Conservation (phyloP, 2,113 vertebrate genomes). For the Scomber japonicus region DNA sequence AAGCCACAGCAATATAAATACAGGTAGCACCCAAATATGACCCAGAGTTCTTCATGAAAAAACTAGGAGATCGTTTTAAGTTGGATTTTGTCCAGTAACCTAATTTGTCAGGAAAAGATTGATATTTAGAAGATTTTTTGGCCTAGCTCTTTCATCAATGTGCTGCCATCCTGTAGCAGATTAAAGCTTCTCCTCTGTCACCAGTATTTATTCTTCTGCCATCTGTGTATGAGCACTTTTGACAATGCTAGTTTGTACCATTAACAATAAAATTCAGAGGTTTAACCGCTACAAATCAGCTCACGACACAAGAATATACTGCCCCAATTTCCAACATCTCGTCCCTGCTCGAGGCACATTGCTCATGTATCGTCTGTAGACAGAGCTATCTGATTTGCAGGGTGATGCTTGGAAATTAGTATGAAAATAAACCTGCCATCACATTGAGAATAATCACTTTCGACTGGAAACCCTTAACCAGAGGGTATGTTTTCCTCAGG, state of each 20-base stretch:
- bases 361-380: conserved; percentile 22
- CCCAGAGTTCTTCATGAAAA: neutral
- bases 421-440: conserved; percentile 68
- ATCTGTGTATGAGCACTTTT: conserved; percentile 30
- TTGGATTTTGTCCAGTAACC: neutral
- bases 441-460: conserved; percentile 53
- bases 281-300: conserved; percentile 44
- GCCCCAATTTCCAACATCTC: conserved; percentile 15
- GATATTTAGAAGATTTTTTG: conserved; percentile 32
- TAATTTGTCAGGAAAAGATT: neutral
- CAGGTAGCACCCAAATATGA: neutral
- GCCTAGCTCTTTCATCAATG: conserved; percentile 15
- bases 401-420: conserved; percentile 62
- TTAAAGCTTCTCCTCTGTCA: conserved; percentile 32
- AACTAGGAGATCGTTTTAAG: neutral
- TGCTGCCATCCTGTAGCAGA: conserved; percentile 12
- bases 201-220: conserved; percentile 5
- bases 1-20: neutral
- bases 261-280: conserved; percentile 28
- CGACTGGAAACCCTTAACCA: conserved; percentile 53
- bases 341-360: conserved; percentile 28
- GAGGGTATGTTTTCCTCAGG: conserved; percentile 47
- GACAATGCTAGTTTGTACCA: conserved; percentile 7
- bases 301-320: conserved; percentile 31
- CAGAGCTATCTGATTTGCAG: conserved; percentile 49